Evolutionary conservation across 1,140 invertebrate species (phyloP), one percentile per base, ranked within the genome.

Genomic region (Batillaria attramentaria): DNA sequence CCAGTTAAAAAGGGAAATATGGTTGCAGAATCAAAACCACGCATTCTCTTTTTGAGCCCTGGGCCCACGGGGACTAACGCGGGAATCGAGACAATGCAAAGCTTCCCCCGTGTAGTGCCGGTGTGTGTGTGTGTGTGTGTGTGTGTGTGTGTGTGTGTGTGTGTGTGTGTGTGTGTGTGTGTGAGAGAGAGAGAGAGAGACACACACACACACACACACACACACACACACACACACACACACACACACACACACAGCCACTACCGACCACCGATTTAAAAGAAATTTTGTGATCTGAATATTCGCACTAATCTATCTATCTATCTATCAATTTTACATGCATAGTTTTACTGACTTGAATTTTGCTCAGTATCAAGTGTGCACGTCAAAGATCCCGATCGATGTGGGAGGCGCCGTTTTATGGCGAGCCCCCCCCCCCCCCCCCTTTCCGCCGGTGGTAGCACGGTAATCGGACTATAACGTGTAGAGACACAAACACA

Each of bases 61-160:
- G 18, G 18, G 18, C 57, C 57, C n/a, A 18, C 31, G 18, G 6
- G 13, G 18, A 13, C 28, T 62, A 28, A 18, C 8, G 18, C 28
- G 8, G 18, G 18, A 13, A 28, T 62, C n/a, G n/a, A n/a, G n/a
- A n/a, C n/a, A n/a, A n/a, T n/a, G n/a, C n/a, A n/a, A n/a, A n/a
- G n/a, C n/a, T 62, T 62, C 62, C 8, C 33, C 39, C 4, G 8
- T 6, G 6, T 60, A n/a, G 8, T 24, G 24, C 57, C 31, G 6
- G 24, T 31, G 24, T 31, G 6, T 60, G 57, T 60, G 6, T 10
- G 6, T 60, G 57, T 60, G 57, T n/a, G 8, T 60, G 57, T 60
- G 57, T 60, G 57, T 60, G 57, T 60, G 57, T 60, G 57, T 60
- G 57, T 60, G 57, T 60, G 57, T 60, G 6, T 60, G 6, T 60